A percentile compares a stretch with the other conserved stretches of the same genome.
Evolutionary conservation across 2,888 invertebrate genomes (phyloP).

Genomic region (Phrixothrix hirtus): DNA sequence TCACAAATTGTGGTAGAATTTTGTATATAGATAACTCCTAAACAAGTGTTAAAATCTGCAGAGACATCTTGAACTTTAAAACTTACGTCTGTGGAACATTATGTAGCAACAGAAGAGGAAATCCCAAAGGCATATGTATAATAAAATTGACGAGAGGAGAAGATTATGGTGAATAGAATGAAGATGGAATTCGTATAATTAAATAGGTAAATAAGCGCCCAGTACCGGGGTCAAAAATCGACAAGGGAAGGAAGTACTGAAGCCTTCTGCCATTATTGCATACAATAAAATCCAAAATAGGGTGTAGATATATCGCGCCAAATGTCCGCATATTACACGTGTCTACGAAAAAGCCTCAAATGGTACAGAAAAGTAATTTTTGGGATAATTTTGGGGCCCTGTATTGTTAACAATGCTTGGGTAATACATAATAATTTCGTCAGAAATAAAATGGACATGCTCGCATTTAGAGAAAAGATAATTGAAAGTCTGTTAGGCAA

Average conservation of each 20-base stretch:
- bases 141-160: constrained; percentile 6
- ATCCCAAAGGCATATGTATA: constrained; percentile 2
- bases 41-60: constrained; percentile 9
- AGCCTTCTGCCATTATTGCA: constrained; percentile 3
- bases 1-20: constrained; percentile 36
- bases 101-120: too few species aligned
- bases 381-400: neutral
- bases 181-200: too few species aligned
- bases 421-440: too few species aligned
- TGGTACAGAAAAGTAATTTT: too few species aligned
- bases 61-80: constrained; percentile 4
- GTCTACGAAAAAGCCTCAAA: too few species aligned
- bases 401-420: too few species aligned
- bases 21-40: too few species aligned
- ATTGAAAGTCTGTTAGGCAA: neutral
- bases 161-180: too few species aligned
- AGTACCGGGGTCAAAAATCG: neutral
- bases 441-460: too few species aligned
- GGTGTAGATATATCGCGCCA: constrained; percentile 10
- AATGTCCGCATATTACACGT: constrained; percentile 14
- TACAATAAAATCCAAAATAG: constrained; percentile 6
- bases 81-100: too few species aligned
- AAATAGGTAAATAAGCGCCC: constrained; percentile 4
- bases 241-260: constrained; percentile 3
- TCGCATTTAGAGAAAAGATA: too few species aligned